Base-by-base conservation (phyloP, 2,113 vertebrate genomes). In the Monopterus albus region DNA sequence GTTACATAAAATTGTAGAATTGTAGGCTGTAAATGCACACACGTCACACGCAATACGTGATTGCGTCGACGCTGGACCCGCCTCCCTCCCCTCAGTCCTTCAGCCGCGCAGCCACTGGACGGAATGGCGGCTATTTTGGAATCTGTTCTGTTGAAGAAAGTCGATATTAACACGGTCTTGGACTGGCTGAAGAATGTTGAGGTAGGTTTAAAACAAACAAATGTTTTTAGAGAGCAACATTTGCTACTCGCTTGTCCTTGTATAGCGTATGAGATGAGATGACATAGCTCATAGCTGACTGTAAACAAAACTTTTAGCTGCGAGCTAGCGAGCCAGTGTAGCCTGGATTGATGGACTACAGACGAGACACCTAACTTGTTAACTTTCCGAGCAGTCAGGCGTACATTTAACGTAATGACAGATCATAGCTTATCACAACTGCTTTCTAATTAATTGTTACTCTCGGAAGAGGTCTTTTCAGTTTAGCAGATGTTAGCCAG, bases 81-180 rank as follows among this genome's bases (percentile, higher is more conserved):
- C 83, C 84, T 64, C 52, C 38, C n/a, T 35, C 53, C 7, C 12
- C 40, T 67, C 63, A 51, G 47, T 61, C 21, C 47, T 31, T 42
- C 61, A 51, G 64, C 75, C 49, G 88, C 71, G 85, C 90, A 82
- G 73, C 85, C 51, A 49, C 55, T 58, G 72, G 28, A 7, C 45
- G 91, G 94, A 89, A 97, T 98, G 96, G 96, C 96, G 96, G 95
- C 95, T 87, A 93, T 96, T 94, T 94, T 98, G 93, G 96, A 96
- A 94, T 93, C 93, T 31, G n/a, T 98, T 45, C 85, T 98, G 55
- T 82, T 57, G 39, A 86, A 90, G 57, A 95, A 95, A 93, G 92
- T 94, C 86, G 90, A 94, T 23, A 59, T 91, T 14, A 70, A 77
- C n/a, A 89, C 85, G 35, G 93, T 92, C 39, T 74, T 94, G 81